Percentiles rank a stretch among this genome's conserved stretches.
These are phyloP conservation scores for Labrus mixtus DNA, from an alignment of 2,113 vertebrate species.

Conservation along the genomic window DNA sequence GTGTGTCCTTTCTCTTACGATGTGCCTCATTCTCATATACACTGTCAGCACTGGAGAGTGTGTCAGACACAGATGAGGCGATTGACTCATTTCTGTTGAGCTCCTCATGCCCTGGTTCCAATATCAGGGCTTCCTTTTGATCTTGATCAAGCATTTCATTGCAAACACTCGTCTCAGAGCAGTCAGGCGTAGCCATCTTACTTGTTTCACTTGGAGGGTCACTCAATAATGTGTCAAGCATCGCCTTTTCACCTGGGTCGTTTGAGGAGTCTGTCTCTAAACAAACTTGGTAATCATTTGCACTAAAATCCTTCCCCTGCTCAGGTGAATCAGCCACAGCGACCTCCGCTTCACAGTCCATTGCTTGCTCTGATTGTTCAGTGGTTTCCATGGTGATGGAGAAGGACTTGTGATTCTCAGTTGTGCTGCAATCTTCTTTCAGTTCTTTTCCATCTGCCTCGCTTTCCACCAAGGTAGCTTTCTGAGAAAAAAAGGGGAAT, in stretches of 20 bases:
- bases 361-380: constrained; percentile 74
- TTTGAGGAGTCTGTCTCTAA: constrained; percentile 48
- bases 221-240: constrained; percentile 41
- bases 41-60: constrained; percentile 80
- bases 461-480: constrained; percentile 56
- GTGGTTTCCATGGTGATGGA: constrained; percentile 84
- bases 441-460: constrained; percentile 75
- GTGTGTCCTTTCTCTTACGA: constrained; percentile 61
- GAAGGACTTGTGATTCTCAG: constrained; percentile 72
- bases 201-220: constrained; percentile 25
- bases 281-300: constrained; percentile 60
- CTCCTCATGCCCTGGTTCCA: constrained; percentile 66
- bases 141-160: constrained; percentile 35
- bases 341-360: constrained; percentile 75
- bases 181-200: constrained; percentile 37
- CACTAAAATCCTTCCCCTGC: constrained; percentile 43
- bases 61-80: constrained; percentile 80
- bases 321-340: constrained; percentile 68
- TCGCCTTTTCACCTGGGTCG: constrained; percentile 28
- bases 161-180: constrained; percentile 17
- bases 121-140: constrained; percentile 65
- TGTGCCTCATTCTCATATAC: constrained; percentile 80
- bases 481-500: constrained; percentile 66
- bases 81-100: constrained; percentile 81
- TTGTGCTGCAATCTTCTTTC: constrained; percentile 72